Percentiles rank a stretch among this genome's conserved stretches.
Conservation (phyloP, 2,113 vertebrate genomes). For the Xiphophorus maculatus region DNA sequence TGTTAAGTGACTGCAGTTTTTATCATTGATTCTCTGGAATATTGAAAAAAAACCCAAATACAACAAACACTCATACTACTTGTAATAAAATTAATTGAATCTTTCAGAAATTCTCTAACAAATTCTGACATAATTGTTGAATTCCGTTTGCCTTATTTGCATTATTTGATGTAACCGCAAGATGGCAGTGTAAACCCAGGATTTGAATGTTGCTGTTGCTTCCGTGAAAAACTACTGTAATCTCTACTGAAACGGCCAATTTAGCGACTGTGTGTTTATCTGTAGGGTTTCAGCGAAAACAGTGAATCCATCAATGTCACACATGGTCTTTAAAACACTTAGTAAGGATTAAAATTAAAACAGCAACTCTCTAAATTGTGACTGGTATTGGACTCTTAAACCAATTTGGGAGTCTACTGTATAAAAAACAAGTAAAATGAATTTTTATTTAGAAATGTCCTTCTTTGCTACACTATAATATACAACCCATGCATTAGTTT, state of each 20-base stretch:
- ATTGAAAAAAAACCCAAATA: not conserved
- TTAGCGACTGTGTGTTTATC: constrained; percentile 19
- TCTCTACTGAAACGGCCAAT: constrained; percentile 5
- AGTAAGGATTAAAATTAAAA: constrained; percentile 22
- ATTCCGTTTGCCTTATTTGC: not conserved
- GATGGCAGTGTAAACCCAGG: constrained; percentile 63
- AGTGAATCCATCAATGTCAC: constrained; percentile 22
- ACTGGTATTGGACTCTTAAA: constrained; percentile 2
- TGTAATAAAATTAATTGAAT: not conserved
- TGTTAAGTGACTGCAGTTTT: not conserved
- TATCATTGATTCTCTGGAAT: not conserved
- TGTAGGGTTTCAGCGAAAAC: constrained; percentile 23
- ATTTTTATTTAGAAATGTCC: not conserved
- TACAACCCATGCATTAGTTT: not conserved
- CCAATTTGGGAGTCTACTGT: not conserved
- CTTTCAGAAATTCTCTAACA: not conserved
- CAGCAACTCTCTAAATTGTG: constrained; percentile 2
- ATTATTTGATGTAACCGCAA: constrained; percentile 47
- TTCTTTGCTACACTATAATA: not conserved
- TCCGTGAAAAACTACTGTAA: not conserved
- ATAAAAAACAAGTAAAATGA: not conserved
- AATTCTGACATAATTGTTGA: not conserved
- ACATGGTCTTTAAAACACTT: constrained; percentile 18
- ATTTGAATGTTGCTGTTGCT: not conserved
- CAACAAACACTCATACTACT: not conserved